Evolutionary conservation across 2,888 invertebrate species (phyloP), one percentile per base, ranked within the genome.

Genomic region (Cancer borealis): DNA sequence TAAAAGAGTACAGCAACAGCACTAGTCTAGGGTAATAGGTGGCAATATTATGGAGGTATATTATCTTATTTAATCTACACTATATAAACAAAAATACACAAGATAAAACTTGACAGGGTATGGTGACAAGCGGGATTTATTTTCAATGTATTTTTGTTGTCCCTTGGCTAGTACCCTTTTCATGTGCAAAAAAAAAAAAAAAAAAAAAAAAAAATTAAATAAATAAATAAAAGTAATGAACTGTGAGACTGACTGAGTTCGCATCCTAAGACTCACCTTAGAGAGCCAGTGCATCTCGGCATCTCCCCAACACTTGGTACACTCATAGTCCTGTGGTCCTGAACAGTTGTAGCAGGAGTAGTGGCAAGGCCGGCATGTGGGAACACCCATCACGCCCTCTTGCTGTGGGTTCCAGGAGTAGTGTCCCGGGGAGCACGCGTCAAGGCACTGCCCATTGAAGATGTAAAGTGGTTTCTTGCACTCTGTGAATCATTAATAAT

Each of bases 281-380:
- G 79, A 88, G 21, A 84, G 91, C 17, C 4, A 79, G 73, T 92
- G 90, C 45, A 96, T 96, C 46, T 95, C 93, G 6, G 98, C 97
- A 96, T 98, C 98, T 8, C 97, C 97, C 96, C 97, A 97, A 96
- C 98, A 98, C 6, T 97, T 97, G 87, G 97, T 96, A 96, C 98
- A 98, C 96, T 98, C 97, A 96, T 97, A 97, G 96, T 98, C 97
- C 96, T 97, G 97, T 4, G 98, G 97, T 14, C 98, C 98, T 6
- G 97, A 96, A 96, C 98, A 98, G 14, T 97, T 97, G 94, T 97
- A 97, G 96, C 98, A 98, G 21, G 97, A 97, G 96, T 98, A 98
- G 96, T 98, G 98, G 96, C 98, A 98, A 47, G 97, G 96, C 1
- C 97, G 96, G 96, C 98, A 98, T 4, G 93, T 95, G 47, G n/a